These are phyloP conservation scores for Aleiodes testaceus DNA, from an alignment of 2,888 invertebrate species.

Conservation along the genomic window DNA sequence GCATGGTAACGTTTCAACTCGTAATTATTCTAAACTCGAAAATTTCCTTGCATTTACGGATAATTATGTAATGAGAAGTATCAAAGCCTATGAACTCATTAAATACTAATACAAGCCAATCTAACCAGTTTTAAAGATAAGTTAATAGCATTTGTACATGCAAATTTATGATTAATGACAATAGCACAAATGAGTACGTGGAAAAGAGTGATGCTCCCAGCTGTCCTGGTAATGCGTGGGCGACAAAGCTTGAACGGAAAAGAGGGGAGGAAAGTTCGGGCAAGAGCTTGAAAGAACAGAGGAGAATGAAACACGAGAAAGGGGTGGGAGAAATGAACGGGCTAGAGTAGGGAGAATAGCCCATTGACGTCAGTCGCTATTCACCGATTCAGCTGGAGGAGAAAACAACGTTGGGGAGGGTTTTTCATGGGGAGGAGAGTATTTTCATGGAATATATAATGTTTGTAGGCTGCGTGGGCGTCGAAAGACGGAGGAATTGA, in stretches of 20 bases:
- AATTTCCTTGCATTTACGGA: too few species aligned
- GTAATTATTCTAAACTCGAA: too few species aligned
- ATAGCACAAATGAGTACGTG: too few species aligned
- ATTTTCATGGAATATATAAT: too few species aligned
- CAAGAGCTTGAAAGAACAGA: constrained; percentile 19
- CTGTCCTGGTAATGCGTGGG: constrained; percentile 21
- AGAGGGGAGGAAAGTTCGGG: constrained; percentile 6
- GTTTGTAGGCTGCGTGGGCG: background rate
- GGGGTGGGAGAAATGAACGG: constrained; percentile 8
- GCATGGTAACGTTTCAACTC: too few species aligned
- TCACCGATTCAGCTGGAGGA: constrained; percentile 20
- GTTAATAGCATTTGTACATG: too few species aligned
- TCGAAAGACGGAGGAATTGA: background rate
- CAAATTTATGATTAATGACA: too few species aligned
- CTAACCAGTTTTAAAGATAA: too few species aligned
- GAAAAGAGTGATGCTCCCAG: background rate
- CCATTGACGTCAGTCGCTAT: constrained; percentile 51
- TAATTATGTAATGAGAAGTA: too few species aligned
- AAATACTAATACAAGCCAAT: too few species aligned
- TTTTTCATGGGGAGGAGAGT: constrained; percentile 20
- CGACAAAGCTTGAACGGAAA: constrained; percentile 19
- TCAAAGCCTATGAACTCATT: too few species aligned
- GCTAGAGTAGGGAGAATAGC: constrained; percentile 23
- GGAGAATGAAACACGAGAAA: background rate
- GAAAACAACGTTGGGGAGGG: background rate